A percentile compares a stretch with the other conserved stretches of the same genome.
phyloP scores from a whole-genome alignment of 2,888 invertebrate species.

The Proisotoma minuta region DNA sequence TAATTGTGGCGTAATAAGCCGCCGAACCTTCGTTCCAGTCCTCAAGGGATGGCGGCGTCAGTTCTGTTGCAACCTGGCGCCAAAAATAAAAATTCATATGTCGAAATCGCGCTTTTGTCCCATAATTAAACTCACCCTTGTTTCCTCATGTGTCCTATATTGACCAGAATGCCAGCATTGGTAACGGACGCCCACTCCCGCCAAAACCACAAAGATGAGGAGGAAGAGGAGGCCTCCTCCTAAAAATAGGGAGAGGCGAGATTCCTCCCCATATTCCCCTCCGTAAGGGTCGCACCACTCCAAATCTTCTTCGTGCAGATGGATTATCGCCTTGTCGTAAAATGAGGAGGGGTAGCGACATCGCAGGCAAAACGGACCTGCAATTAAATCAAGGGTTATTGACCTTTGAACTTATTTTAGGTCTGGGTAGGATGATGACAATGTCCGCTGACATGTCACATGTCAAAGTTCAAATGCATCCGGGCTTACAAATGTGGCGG shows the following conservation, averaged over 20 bases:
- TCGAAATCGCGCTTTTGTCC: neutral
- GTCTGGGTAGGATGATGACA: too few species aligned
- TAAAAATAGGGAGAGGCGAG: constrained; percentile 56
- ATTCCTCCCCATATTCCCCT: constrained; percentile 55
- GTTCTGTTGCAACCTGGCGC: constrained; percentile 5
- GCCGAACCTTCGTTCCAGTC: neutral
- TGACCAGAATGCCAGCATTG: constrained; percentile 64
- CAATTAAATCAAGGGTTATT: too few species aligned
- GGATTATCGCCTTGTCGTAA: constrained; percentile 14
- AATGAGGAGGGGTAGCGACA: constrained; percentile 20
- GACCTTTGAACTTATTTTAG: too few species aligned
- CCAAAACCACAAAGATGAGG: constrained; percentile 54
- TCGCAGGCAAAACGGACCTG: constrained; percentile 25
- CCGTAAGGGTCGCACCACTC: constrained; percentile 34
- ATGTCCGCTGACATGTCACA: too few species aligned
- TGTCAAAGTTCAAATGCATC: too few species aligned
- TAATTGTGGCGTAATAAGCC: constrained; percentile 11
- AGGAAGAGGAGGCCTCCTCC: constrained; percentile 56
- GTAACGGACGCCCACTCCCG: constrained; percentile 55
- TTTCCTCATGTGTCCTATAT: constrained; percentile 76
- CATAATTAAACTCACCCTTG: constrained; percentile 50
- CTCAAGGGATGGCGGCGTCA: neutral
- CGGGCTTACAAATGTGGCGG: too few species aligned
- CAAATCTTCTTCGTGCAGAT: constrained; percentile 46
- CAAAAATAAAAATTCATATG: constrained; percentile 6